phyloP scores from a whole-genome alignment of 2,797 vertebrate genomes.

The Octomys mimax region DNA sequence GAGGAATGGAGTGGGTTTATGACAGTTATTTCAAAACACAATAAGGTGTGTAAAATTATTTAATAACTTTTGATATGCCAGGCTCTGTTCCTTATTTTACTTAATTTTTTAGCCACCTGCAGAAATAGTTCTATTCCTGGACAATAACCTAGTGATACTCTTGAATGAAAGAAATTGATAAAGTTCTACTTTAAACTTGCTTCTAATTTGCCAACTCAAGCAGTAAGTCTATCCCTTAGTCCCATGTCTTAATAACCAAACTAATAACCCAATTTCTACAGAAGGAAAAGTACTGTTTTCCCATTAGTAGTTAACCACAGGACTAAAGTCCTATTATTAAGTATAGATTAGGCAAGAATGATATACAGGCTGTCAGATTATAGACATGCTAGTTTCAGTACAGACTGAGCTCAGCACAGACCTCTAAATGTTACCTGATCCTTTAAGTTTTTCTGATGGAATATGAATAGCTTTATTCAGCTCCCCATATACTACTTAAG shows the following conservation, averaged over 20 bases:
- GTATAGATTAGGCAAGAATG: neutral
- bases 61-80: neutral
- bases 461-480: neutral
- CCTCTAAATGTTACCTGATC: neutral
- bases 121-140: neutral
- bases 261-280: neutral
- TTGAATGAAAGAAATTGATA: slow-evolving; percentile 11
- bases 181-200: neutral
- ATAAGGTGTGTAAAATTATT: neutral
- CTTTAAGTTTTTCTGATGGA: neutral
- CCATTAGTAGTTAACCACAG: neutral
- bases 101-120: neutral
- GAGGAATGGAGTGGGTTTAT: neutral
- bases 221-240: neutral
- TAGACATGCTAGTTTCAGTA: neutral
- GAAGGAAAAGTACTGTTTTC: neutral
- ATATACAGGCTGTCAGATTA: neutral
- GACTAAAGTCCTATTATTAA: neutral
- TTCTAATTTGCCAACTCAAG: neutral
- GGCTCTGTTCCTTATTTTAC: neutral
- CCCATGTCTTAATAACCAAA: neutral
- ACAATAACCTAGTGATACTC: neutral
- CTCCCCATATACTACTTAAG: neutral
- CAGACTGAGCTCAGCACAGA: neutral
- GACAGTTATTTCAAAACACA: neutral